Evolutionary conservation across 64 coral and sea anemone species (phyloP), one percentile per base, ranked within the genome.

Genomic region (Acropora yongei): DNA sequence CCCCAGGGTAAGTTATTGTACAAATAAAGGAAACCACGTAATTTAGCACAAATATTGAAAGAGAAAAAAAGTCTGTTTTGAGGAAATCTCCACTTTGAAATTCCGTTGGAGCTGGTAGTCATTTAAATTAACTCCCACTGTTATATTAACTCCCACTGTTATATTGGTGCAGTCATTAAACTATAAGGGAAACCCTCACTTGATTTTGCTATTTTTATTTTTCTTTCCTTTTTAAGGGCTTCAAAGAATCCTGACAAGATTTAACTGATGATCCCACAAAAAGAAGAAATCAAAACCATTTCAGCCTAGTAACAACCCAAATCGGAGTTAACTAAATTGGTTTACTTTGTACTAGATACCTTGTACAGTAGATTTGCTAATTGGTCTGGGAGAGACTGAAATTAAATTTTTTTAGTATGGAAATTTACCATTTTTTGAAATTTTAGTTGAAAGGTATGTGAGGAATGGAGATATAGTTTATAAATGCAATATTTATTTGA

Each of bases 161-260:
- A 30, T 55, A 55, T 55, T 5, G 51, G 6, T 55, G 10, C 0
- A 55, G 5, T 55, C 6, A 55, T 10, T 0, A 7, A 55, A 5
- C 51, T 10, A 55, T 5, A 7, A 7, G 5, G 51, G 51, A 55
- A 55, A 55, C 5, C 51, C 6, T 55, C 6, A 55, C 51, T 10
- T 55, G 30, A 30, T 3, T 55, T 10, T 46, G 6, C 39, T 77
- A 47, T 4, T 49, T 5, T 6, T 51, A 19, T 18, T 2, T 9
- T 50, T 79, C 45, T 48, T 13, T 79, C 53, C 30, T 79, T 79
- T n/a, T 44, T 50, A 39, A 80, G 78, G 78, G 49, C 78, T 7
- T 47, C 78, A 80, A 53, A 55, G 78, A 80, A 80, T 12, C 78
- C 78, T 1, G 78, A 80, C 17, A 80, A 80, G 49, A 80, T 80